Base-by-base conservation (phyloP, 2,113 vertebrate genomes). In the Cettia cetti region DNA sequence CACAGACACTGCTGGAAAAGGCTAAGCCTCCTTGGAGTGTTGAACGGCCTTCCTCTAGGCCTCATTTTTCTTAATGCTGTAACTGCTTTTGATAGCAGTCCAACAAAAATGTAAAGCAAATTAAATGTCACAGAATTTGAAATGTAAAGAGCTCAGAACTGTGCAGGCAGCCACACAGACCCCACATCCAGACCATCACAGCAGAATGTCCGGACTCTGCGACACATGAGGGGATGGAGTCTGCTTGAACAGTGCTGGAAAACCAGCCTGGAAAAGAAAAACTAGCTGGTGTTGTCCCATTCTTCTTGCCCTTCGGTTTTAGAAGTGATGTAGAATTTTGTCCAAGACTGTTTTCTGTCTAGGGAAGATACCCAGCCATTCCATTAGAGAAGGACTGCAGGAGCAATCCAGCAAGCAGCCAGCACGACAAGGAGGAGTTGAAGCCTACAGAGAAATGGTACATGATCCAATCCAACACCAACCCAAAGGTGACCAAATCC, bases 171-270 rank as follows among this genome's bases (percentile, higher is more conserved):
- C 35, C 44, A 47, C 13, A 33, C 11, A 81, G 75, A 33, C 12
- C 21, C 17, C 59, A 53, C 4, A 30, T 7, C 13, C 12, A 60
- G 27, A 21, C 10, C 28, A 47, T 7, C 13, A 35, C 42, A 66
- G 33, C 39, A 40, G 2, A 24, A 57, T 15, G 47, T 13, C 40
- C 31, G 26, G 31, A 6, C 28, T 47, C 28, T 15, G 14, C 2
- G 2, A n/a, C 1, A 3, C 20, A 26, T 1, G 3, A 61, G 37
- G 31, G 35, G 28, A 42, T 2, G 15, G 9, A 63, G 33, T 26
- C 26, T 87, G 28, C 69, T 57, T 23, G 30, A 76, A n/a, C 19
- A 53, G 17, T 0, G 26, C 8, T 39, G n/a, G 39, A 85, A 85
- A 64, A 75, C 6, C 4, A 28, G 31, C 24, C 45, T 40, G 50